Conservation (phyloP, 2,113 vertebrate species). For the Pangasianodon hypophthalmus region DNA sequence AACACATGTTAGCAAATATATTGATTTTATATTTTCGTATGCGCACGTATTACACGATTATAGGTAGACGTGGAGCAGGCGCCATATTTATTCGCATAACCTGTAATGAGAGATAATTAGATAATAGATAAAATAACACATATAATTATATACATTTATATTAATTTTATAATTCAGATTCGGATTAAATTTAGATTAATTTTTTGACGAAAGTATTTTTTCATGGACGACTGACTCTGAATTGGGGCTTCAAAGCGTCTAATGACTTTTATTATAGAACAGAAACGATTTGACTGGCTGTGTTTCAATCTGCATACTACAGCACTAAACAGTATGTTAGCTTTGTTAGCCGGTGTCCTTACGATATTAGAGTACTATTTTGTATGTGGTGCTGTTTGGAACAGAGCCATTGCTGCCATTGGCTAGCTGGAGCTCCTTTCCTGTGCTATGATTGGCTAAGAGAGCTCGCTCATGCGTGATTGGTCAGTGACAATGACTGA, state of each 20-base stretch:
- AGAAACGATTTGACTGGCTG: neutral
- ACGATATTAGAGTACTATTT: neutral
- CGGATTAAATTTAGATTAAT: neutral
- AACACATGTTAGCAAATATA: neutral
- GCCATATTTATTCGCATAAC: neutral
- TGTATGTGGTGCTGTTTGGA: neutral
- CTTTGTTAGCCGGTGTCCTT: neutral
- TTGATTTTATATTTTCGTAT: neutral
- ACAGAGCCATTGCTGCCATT: neutral
- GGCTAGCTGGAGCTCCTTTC: neutral
- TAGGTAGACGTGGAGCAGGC: neutral
- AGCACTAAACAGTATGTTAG: neutral
- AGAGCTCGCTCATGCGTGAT: neutral
- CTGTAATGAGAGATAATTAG: neutral
- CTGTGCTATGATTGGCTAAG: neutral
- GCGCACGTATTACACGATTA: neutral
- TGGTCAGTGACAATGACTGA: neutral
- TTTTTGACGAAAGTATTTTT: neutral
- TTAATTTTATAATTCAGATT: neutral
- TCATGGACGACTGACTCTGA: neutral
- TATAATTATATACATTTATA: neutral
- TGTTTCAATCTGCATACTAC: neutral
- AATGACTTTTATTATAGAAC: slow-evolving; percentile 17
- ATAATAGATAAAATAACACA: neutral
- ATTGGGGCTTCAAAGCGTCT: neutral